Evolutionary conservation across 2,888 invertebrate genomes (phyloP).

Genomic region (Cosmopolites sordidus): DNA sequence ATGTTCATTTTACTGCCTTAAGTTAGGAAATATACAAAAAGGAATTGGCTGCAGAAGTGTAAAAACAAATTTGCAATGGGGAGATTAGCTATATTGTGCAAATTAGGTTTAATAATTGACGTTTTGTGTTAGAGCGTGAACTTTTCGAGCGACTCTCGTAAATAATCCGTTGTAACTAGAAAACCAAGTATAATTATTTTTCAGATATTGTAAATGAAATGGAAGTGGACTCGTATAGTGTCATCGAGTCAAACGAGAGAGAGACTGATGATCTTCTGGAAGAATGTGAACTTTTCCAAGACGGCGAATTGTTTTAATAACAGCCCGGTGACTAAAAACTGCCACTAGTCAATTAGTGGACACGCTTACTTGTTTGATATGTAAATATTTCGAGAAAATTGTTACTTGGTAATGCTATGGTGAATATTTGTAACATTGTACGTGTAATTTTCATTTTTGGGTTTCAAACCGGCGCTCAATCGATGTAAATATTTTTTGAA

Average conservation of each 20-base stretch:
- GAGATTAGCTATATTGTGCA: no score
- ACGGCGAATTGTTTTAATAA: slow-evolving; percentile 13
- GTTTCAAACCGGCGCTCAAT: neutral
- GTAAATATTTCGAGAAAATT: no score
- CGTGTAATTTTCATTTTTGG: neutral
- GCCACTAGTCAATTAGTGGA: neutral
- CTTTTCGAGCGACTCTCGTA: no score
- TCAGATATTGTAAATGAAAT: neutral
- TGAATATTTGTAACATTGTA: neutral
- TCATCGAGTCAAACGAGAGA: neutral
- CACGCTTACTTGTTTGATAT: neutral
- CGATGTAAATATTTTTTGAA: neutral
- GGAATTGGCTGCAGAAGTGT: no score
- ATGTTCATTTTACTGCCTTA: no score
- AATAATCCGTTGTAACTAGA: no score
- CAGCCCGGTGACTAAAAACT: neutral
- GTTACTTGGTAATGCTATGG: neutral
- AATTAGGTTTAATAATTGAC: no score
- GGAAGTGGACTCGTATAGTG: neutral
- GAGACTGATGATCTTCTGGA: slow-evolving; percentile 15
- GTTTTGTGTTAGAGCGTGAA: no score
- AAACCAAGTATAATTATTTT: no score
- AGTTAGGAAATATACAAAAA: no score
- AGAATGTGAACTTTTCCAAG: slow-evolving; percentile 21
- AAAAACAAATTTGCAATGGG: no score